Evolutionary conservation across 2,113 vertebrate species (phyloP).

Genomic region (human (Homo sapiens)): GRCh38 chr13:43086501-43087000

Average conservation of each 20-base stretch:
- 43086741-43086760: slow-evolving; percentile 49
- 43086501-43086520: slow-evolving; percentile 78
- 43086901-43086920: neutral
- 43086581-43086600: slow-evolving; percentile 44
- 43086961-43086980: neutral
- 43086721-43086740: slow-evolving; percentile 67
- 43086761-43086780: slow-evolving; percentile 54
- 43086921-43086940: neutral
- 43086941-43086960: neutral
- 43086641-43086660: slow-evolving; percentile 46
- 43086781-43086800: slow-evolving; percentile 35
- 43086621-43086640: slow-evolving; percentile 61
- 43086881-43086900: neutral
- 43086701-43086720: slow-evolving; percentile 59
- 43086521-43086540: slow-evolving; percentile 70
- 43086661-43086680: slow-evolving; percentile 56
- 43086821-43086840: slow-evolving; percentile 23
- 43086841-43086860: neutral
- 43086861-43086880: neutral
- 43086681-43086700: slow-evolving; percentile 66
- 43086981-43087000: neutral
- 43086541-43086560: slow-evolving; percentile 57
- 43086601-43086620: slow-evolving; percentile 54
- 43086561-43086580: neutral
- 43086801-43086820: neutral